phyloP scores from a whole-genome alignment of 2,113 vertebrate genomes.

The Collichthys lucidus region DNA sequence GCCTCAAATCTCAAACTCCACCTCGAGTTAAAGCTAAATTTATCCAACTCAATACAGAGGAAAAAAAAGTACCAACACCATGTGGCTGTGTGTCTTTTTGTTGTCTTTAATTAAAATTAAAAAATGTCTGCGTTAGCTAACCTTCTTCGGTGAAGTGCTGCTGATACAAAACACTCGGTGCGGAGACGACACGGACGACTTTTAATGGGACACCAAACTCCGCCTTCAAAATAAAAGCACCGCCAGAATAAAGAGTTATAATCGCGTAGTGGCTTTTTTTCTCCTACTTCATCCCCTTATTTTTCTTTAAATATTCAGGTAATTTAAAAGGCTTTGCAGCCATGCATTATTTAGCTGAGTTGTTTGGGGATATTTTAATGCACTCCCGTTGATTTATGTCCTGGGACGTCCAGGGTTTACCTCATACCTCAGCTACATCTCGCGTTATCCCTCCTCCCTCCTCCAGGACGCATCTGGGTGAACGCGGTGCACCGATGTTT shows the following conservation, averaged over 20 bases:
- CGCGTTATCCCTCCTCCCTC: not conserved
- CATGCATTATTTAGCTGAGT: not conserved
- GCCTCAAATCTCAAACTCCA: not conserved
- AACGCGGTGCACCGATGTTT: no score
- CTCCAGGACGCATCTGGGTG: not conserved
- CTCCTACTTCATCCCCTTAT: accelerated
- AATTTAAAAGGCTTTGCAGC: not conserved
- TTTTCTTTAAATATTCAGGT: accelerated
- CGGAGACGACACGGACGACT: slow-evolving; percentile 43
- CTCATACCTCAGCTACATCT: not conserved
- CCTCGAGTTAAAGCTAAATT: not conserved
- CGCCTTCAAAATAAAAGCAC: slow-evolving; percentile 64
- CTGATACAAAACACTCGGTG: not conserved
- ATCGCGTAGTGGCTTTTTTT: not conserved
- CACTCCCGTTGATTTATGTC: not conserved
- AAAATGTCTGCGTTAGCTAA: slow-evolving; percentile 19
- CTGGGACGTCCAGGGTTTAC: not conserved
- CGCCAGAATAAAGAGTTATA: accelerated
- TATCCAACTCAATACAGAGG: not conserved
- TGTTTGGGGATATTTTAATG: not conserved
- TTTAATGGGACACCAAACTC: slow-evolving; percentile 49
- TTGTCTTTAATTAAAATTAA: not conserved
- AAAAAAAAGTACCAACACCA: accelerated
- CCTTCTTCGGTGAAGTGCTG: slow-evolving; percentile 32
- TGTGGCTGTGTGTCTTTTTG: not conserved